These are phyloP conservation scores for Xestobium rufovillosum DNA, from an alignment of 2,888 invertebrate species.

Conservation along the genomic window DNA sequence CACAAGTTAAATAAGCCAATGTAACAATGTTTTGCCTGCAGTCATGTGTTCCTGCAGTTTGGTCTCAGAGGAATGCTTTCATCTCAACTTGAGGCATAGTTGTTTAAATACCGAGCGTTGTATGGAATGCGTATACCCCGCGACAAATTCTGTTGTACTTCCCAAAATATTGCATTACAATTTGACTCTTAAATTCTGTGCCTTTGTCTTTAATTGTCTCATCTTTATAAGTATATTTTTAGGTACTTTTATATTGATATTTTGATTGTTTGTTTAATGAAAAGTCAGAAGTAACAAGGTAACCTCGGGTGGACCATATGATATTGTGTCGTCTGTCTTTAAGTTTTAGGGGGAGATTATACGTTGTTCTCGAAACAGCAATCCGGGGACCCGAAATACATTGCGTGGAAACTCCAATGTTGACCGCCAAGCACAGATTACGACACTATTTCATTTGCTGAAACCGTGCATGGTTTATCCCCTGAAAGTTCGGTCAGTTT, in stretches of 20 bases:
- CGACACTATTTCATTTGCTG: slow-evolving; percentile 38
- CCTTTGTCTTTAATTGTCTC: too few species aligned
- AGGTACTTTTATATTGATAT: too few species aligned
- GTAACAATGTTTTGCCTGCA: slow-evolving; percentile 35
- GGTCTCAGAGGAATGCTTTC: slow-evolving; percentile 42
- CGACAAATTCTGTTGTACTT: slow-evolving; percentile 21
- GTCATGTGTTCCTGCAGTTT: slow-evolving; percentile 42
- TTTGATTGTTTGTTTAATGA: too few species aligned
- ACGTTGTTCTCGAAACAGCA: too few species aligned
- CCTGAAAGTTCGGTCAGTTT: too few species aligned
- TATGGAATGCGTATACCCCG: slow-evolving; percentile 42
- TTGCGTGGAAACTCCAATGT: slow-evolving; percentile 43
- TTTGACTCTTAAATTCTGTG: too few species aligned
- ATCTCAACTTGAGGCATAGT: slow-evolving; percentile 45
- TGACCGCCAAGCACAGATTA: slow-evolving; percentile 42
- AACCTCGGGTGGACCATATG: too few species aligned
- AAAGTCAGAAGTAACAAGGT: too few species aligned
- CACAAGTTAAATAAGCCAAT: slow-evolving; percentile 29
- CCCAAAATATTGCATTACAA: not conserved
- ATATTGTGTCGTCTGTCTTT: too few species aligned
- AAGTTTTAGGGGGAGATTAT: too few species aligned
- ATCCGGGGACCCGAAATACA: slow-evolving; percentile 39
- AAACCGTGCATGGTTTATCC: slow-evolving; percentile 22
- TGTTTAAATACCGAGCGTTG: slow-evolving; percentile 40
- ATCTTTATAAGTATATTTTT: too few species aligned